Evolutionary conservation across 1,140 invertebrate species (phyloP).

Genomic region (Saccostrea echinata): DNA sequence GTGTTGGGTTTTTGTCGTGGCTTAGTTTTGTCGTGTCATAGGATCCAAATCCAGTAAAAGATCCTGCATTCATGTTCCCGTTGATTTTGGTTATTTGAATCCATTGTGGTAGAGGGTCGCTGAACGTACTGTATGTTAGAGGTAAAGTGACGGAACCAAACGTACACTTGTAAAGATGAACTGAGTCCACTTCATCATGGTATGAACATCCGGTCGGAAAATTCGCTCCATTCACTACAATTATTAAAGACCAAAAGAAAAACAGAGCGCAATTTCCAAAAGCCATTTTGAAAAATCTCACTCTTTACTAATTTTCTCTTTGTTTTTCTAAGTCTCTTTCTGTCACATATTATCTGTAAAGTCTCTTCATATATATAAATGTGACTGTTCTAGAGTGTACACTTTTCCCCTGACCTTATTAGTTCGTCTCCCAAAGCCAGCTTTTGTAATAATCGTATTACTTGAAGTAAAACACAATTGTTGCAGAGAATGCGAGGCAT

Average conservation of each 20-base stretch:
- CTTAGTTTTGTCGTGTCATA: conserved; percentile 4
- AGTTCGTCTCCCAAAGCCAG: not conserved
- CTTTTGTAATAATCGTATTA: conserved; percentile 33
- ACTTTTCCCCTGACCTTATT: not conserved
- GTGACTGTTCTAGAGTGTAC: not conserved
- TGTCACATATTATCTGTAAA: conserved; percentile 19
- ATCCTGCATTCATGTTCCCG: not conserved
- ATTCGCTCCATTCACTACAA: not conserved
- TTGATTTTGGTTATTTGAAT: conserved; percentile 30
- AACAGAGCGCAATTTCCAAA: conserved; percentile 33
- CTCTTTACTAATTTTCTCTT: not conserved
- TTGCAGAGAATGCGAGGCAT: not conserved
- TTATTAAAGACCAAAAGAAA: not conserved
- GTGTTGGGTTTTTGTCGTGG: conserved; percentile 34
- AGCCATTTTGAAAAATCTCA: conserved; percentile 29
- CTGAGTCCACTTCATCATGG: conserved; percentile 3
- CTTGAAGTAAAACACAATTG: not conserved
- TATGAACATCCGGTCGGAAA: conserved; percentile 46
- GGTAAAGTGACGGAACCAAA: conserved; percentile 45
- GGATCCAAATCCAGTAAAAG: conserved; percentile 35
- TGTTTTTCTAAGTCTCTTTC: not conserved
- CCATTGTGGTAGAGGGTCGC: conserved; percentile 49
- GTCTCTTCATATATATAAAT: not conserved
- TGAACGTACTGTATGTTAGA: conserved; percentile 43
- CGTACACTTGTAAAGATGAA: conserved; percentile 47